Conservation (phyloP, 2,797 vertebrate genomes). For the Botia kubotai region DNA sequence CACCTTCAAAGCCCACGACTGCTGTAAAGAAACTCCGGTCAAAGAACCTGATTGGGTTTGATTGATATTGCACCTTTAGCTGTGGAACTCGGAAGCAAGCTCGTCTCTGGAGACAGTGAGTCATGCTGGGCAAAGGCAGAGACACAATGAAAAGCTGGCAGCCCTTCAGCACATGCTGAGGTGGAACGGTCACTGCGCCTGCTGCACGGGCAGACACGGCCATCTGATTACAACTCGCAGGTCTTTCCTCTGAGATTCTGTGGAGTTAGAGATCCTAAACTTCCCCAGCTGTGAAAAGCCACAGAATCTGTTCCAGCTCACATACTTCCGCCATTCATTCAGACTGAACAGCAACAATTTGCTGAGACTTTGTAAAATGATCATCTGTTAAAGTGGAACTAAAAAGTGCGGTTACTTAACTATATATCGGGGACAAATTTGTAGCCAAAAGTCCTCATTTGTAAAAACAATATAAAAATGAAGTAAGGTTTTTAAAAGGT, state of each 20-base stretch:
- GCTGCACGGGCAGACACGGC: conserved; percentile 18
- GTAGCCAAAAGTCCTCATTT: no score
- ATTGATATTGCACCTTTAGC: conserved; percentile 26
- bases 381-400: no score
- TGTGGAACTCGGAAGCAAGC: conserved; percentile 17
- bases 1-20: neutral
- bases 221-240: neutral
- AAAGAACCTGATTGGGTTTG: conserved; percentile 36
- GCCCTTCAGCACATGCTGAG: conserved; percentile 39
- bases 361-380: no score
- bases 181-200: conserved; percentile 22
- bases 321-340: neutral
- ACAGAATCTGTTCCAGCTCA: neutral
- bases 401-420: no score
- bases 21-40: conserved; percentile 16
- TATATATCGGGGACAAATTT: no score
- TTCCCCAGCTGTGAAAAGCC: conserved; percentile 34
- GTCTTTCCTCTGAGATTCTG: conserved; percentile 20
- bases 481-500: no score
- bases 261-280: conserved; percentile 41
- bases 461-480: no score
- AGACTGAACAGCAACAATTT: neutral
- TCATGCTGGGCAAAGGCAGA: conserved; percentile 37
- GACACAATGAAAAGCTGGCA: conserved; percentile 38
- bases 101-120: conserved; percentile 30